A percentile compares a stretch with the other conserved stretches of the same genome.
These are phyloP conservation scores for Ardeotis arabs DNA, from an alignment of 2,113 vertebrate species.

Conservation along the genomic window DNA sequence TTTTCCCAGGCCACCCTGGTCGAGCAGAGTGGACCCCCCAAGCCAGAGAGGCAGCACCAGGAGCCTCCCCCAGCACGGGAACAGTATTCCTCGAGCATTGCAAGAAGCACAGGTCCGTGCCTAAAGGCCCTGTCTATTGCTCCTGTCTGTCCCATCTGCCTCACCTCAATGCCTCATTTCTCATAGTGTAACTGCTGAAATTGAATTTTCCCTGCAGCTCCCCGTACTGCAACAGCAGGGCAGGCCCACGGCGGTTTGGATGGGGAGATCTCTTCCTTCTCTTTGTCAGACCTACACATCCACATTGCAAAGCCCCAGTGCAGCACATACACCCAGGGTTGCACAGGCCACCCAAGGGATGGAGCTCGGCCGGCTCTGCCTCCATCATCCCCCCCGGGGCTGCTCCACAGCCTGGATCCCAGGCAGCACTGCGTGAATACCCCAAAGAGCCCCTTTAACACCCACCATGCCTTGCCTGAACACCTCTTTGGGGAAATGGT, in stretches of 20 bases:
- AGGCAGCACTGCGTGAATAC: not conserved
- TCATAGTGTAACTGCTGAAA: not conserved
- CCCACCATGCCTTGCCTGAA: not conserved
- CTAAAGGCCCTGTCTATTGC: not conserved
- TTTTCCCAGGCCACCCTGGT: not conserved
- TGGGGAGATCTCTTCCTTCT: not conserved
- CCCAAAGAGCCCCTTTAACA: not conserved
- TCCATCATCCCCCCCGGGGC: fast-evolving
- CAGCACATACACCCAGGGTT: no score
- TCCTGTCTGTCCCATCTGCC: not conserved
- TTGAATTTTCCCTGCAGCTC: not conserved
- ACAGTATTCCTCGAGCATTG: fast-evolving
- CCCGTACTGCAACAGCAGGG: not conserved
- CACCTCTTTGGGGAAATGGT: not conserved
- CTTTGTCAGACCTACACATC: not conserved
- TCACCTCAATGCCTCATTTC: not conserved
- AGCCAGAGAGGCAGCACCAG: not conserved
- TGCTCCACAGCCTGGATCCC: not conserved
- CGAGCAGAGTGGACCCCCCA: not conserved
- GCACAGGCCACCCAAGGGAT: not conserved
- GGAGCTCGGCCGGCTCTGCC: not conserved
- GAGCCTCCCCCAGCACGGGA: not conserved
- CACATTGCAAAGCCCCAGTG: fast-evolving
- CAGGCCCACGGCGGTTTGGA: not conserved
- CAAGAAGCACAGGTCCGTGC: not conserved